Evolutionary conservation across 2,888 invertebrate genomes (phyloP).

Genomic region (Adelognathus sp.): DNA sequence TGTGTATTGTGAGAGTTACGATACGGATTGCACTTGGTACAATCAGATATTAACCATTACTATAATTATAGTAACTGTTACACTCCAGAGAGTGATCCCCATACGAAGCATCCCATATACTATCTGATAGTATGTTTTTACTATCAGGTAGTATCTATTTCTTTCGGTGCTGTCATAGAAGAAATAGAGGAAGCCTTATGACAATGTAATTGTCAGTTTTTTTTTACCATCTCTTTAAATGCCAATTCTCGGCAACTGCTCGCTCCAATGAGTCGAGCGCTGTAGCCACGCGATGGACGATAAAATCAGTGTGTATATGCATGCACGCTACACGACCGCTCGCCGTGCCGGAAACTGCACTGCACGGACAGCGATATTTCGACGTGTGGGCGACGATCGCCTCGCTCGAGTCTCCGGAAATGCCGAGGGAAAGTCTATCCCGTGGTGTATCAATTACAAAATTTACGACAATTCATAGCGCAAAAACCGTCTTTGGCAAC

Average conservation of each 20-base stretch:
- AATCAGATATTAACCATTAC: too few relatives aligned
- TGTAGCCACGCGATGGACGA: conserved; percentile 27
- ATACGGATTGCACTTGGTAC: too few relatives aligned
- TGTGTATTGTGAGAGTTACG: too few relatives aligned
- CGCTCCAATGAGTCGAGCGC: conserved; percentile 8
- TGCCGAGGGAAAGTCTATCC: conserved; percentile 59
- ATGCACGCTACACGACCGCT: too few relatives aligned
- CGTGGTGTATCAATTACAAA: conserved; percentile 55
- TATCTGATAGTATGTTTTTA: too few relatives aligned
- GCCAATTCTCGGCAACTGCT: neutral
- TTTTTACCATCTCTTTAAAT: neutral
- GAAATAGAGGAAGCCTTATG: too few relatives aligned
- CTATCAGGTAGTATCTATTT: too few relatives aligned
- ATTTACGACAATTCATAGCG: conserved; percentile 48
- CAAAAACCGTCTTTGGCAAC: conserved; percentile 34
- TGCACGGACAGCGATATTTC: conserved; percentile 24
- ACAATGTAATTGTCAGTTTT: too few relatives aligned
- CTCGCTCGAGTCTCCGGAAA: conserved; percentile 5
- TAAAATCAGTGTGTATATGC: conserved; percentile 3
- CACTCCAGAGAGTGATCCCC: too few relatives aligned
- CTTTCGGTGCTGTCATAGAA: too few relatives aligned
- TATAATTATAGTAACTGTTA: too few relatives aligned
- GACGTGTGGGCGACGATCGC: conserved; percentile 55
- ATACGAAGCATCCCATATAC: too few relatives aligned
- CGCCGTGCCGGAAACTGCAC: conserved; percentile 32